phyloP scores from a whole-genome alignment of 2,888 invertebrate species.

The Spisula solida region DNA sequence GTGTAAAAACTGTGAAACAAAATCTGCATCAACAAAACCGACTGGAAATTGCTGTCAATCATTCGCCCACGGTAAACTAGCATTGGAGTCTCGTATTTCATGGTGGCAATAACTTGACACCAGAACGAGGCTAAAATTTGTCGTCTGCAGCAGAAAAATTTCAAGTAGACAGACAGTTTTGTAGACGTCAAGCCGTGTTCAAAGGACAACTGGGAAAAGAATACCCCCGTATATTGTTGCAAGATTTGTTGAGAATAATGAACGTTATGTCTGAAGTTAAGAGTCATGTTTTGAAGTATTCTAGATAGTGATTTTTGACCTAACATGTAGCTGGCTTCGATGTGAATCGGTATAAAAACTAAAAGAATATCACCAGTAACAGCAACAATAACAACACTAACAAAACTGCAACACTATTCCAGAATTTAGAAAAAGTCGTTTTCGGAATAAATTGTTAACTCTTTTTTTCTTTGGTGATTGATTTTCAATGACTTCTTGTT shows the following conservation, averaged over 20 bases:
- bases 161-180: conserved; percentile 56
- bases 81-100: conserved; percentile 63
- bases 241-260: background rate
- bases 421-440: no score
- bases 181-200: conserved; percentile 58
- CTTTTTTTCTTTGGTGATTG: no score
- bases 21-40: conserved; percentile 54
- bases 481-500: no score
- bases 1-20: conserved; percentile 62
- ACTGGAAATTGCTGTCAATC: conserved; percentile 66
- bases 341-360: no score
- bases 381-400: no score
- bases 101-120: conserved; percentile 70
- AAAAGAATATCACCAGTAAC: no score
- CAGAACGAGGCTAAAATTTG: conserved; percentile 50
- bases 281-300: background rate
- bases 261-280: background rate
- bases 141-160: conserved; percentile 61
- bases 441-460: no score
- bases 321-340: no score
- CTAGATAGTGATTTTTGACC: no score
- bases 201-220: conserved; percentile 39
- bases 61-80: conserved; percentile 59
- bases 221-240: conserved; percentile 13
- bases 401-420: no score